Percentiles rank a stretch among this genome's conserved stretches.
phyloP scores from a whole-genome alignment of 1,140 invertebrate species.

The Mya arenaria region DNA sequence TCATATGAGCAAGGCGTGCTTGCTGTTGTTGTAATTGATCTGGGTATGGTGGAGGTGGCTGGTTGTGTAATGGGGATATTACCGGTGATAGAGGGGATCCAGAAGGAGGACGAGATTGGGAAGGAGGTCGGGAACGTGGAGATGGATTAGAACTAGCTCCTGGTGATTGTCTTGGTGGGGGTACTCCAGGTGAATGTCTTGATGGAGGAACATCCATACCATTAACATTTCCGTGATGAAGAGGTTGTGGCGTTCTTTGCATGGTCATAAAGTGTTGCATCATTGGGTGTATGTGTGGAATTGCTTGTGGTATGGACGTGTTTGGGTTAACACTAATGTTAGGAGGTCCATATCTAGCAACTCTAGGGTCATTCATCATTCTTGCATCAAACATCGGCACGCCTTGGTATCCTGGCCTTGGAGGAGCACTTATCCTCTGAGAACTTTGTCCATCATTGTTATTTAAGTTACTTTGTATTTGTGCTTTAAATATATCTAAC shows the following conservation, averaged over 20 bases:
- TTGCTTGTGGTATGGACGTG: neutral
- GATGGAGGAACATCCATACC: too few relatives aligned
- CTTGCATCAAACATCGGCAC: slow-evolving; percentile 11
- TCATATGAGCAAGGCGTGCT: too few relatives aligned
- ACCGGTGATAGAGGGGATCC: slow-evolving; percentile 38
- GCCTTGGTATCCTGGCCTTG: neutral
- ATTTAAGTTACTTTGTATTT: slow-evolving; percentile 17
- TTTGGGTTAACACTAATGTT: slow-evolving; percentile 18
- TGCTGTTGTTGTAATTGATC: too few relatives aligned
- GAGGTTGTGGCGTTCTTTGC: slow-evolving; percentile 1
- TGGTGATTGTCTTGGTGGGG: neutral
- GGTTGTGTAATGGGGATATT: neutral
- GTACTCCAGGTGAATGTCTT: neutral
- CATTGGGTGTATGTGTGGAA: slow-evolving; percentile 22
- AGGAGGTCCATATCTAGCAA: slow-evolving; percentile 20
- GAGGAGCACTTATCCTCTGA: neutral
- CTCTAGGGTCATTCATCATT: slow-evolving; percentile 10
- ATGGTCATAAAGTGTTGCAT: slow-evolving; percentile 19
- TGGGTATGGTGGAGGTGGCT: too few relatives aligned
- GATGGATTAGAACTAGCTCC: slow-evolving; percentile 14
- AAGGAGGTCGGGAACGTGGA: slow-evolving; percentile 27
- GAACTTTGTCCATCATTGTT: neutral
- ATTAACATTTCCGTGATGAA: too few relatives aligned
- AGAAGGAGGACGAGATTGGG: slow-evolving; percentile 36
- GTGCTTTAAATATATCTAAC: slow-evolving; percentile 6